Evolutionary conservation across 2,113 vertebrate genomes (phyloP).

Genomic region (Fulmarus glacialis): DNA sequence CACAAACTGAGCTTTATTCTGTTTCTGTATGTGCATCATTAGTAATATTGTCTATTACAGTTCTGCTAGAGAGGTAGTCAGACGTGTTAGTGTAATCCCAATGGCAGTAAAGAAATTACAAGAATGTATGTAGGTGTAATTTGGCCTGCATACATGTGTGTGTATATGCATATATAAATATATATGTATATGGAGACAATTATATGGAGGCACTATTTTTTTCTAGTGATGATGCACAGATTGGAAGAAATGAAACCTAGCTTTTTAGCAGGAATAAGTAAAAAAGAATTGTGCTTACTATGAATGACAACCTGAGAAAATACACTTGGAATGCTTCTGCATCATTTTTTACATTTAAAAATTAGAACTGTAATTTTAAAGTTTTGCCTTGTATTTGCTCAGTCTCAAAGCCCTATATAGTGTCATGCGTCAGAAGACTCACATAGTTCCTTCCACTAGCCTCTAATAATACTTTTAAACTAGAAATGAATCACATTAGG

Average conservation of each 20-base stretch:
- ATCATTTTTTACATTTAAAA: neutral
- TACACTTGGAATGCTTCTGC: neutral
- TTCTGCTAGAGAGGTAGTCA: neutral
- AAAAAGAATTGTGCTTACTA: neutral
- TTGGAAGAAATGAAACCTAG: neutral
- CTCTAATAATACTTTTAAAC: neutral
- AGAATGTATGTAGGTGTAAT: neutral
- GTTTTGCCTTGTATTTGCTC: neutral
- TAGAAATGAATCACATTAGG: neutral
- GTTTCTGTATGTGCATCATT: neutral
- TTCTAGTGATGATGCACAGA: neutral
- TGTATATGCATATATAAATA: neutral
- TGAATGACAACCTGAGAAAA: neutral
- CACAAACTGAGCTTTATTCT: neutral
- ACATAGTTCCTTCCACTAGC: neutral
- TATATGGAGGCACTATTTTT: neutral
- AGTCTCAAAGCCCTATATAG: neutral
- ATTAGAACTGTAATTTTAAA: neutral
- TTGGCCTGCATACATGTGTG: neutral
- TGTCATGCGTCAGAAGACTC: neutral
- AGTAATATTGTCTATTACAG: neutral
- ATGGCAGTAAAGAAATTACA: neutral
- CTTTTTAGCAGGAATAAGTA: neutral
- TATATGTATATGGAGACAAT: neutral
- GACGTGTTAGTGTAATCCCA: neutral